Base-by-base conservation (phyloP, 2,888 invertebrate genomes). In the Lithophane socia region DNA sequence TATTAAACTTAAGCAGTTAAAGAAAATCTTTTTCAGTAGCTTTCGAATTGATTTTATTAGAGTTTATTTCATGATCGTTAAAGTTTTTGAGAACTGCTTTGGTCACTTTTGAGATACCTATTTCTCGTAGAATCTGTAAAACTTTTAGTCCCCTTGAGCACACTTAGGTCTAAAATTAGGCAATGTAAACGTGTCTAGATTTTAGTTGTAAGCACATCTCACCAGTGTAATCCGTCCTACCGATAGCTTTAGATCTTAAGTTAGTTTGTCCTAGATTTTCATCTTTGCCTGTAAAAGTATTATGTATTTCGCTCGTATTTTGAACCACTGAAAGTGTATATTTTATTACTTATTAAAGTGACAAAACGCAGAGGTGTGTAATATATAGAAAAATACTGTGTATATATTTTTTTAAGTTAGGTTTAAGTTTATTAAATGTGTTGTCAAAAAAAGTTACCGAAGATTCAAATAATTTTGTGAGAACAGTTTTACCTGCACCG, bases 221-320 rank as follows among this genome's bases (percentile, higher is more conserved):
- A 90, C 91, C 92, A 92, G 93, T 93, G 87, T 91, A 90, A 92
- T 95, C 96, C 96, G 96, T 96, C 96, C 96, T 95, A 89, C 94
- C 94, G 93, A 94, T 91, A 92, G 86, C 74, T 86, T 81, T 87
- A 90, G 86, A 63, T 80, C 9, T 76, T 84, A 74, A 70, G 29
- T 77, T 79, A 73, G 84, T 80, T 54, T 0, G 56, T 44, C 12
- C 82, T 87, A 85, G 84, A 86, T 83, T 63, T 63, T 72, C 89
- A 95, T 96, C 96, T 96, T 96, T 96, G 92, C 96, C 96, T 87
- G 88, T 83, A 68, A 92, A 91, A 96, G 96, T 96, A 96, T 96
- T 96, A 86, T 86, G 86, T 88, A 86, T 87, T 86, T 89, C 84
- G 82, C 87, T 88, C 82, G 84, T 85, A 88, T 87, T 64, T 67